Percentiles rank a stretch among this genome's conserved stretches.
Conservation (phyloP, 1,140 invertebrate species). For the Drosophila arizonae region DNA sequence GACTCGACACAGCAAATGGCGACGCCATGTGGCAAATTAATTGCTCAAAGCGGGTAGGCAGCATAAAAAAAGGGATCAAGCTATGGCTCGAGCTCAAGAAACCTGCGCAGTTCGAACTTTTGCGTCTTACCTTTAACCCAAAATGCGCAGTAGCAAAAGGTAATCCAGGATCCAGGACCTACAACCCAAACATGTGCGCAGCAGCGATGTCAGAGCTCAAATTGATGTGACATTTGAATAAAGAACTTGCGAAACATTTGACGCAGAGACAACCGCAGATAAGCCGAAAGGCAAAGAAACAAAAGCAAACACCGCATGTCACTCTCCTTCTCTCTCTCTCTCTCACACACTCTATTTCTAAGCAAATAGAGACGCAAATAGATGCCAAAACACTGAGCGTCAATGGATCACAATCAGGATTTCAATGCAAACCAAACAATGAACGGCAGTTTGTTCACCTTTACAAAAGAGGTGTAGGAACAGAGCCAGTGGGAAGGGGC, state of each 20-base stretch:
- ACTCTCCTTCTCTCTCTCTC: no score
- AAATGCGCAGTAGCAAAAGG: conserved; percentile 57
- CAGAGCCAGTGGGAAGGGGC: background rate
- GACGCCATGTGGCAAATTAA: conserved; percentile 2
- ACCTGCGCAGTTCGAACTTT: conserved; percentile 63
- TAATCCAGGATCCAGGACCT: background rate
- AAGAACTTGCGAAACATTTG: conserved; percentile 52
- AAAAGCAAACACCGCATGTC: conserved; percentile 5
- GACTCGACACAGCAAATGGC: conserved; percentile 19
- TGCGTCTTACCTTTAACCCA: conserved; percentile 44
- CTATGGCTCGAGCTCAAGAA: conserved; percentile 19
- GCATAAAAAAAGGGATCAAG: background rate
- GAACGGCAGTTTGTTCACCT: conserved; percentile 69
- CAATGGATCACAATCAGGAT: conserved; percentile 47
- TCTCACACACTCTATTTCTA: no score
- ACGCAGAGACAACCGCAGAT: conserved; percentile 63
- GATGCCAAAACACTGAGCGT: conserved; percentile 36
- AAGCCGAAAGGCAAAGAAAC: conserved; percentile 52
- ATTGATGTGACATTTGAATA: conserved; percentile 71
- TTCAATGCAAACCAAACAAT: conserved; percentile 9
- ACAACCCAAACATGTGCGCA: conserved; percentile 25
- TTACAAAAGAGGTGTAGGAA: conserved; percentile 14
- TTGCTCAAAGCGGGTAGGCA: background rate
- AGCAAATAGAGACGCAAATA: conserved; percentile 60
- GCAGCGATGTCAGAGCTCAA: conserved; percentile 33